Percentiles rank a stretch among this genome's conserved stretches.
phyloP scores from a whole-genome alignment of 2,888 invertebrate genomes.

The Pammene fasciana region DNA sequence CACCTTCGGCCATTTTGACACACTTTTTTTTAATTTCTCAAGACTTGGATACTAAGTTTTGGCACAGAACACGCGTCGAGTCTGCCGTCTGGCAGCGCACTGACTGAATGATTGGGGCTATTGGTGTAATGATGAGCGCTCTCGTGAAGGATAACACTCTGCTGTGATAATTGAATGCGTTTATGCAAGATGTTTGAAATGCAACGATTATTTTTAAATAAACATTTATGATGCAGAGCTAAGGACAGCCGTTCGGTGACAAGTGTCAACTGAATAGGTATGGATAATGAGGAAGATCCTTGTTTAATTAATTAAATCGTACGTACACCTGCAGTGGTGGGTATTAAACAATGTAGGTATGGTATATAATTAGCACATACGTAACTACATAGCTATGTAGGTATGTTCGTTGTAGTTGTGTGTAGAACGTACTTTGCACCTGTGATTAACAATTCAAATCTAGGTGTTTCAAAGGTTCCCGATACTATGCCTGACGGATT shows the following conservation, averaged over 20 bases:
- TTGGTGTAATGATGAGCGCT: conserved; percentile 72
- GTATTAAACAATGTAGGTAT: neutral
- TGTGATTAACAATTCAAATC: too few species aligned
- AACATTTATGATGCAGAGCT: neutral
- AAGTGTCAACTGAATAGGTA: conserved; percentile 7
- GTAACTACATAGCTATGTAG: neutral
- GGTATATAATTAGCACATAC: conserved; percentile 7
- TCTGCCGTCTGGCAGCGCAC: conserved; percentile 61
- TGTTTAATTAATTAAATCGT: conserved; percentile 6
- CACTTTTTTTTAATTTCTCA: conserved; percentile 25
- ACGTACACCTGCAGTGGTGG: neutral
- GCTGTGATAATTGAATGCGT: conserved; percentile 74
- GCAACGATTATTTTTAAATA: conserved; percentile 26
- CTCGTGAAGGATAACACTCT: conserved; percentile 66
- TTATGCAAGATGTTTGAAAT: conserved; percentile 52
- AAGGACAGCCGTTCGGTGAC: neutral
- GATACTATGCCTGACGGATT: too few species aligned
- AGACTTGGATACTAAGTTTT: conserved; percentile 18
- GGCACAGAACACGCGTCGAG: conserved; percentile 31
- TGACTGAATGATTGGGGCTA: conserved; percentile 64
- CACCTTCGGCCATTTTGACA: conserved; percentile 72
- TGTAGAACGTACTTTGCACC: too few species aligned
- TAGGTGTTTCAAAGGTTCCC: too few species aligned
- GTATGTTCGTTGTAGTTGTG: too few species aligned
- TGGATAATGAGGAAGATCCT: conserved; percentile 10